Base-by-base conservation (phyloP, 2,888 invertebrate species). In the Synanthedon andrenaeformis region DNA sequence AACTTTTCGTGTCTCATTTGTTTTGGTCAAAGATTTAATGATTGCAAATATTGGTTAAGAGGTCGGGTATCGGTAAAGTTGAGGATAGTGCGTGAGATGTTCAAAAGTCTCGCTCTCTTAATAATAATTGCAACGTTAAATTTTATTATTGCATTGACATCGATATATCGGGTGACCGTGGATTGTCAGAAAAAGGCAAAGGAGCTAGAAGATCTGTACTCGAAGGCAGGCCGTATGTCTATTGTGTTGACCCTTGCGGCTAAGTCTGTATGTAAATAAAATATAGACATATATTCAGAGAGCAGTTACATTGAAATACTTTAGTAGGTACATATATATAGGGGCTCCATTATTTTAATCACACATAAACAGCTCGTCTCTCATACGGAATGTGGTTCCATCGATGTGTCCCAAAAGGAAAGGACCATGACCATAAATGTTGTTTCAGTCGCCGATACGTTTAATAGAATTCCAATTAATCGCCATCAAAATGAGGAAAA, bases 101-200 rank as follows among this genome's bases (percentile, higher is more conserved):
- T 35, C 14, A 12, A 14, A 51, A 19, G 51, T n/a, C 62, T 63
- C 58, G 58, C 61, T 61, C 35, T 35, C 35, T 67, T 76, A 70
- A 74, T 72, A 77, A 79, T 78, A 80, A 78, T 78, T 76, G 64
- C 68, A 17, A 79, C 72, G 72, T 78, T 60, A 75, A 81, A 75
- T 78, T 82, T 83, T 82, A 84, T 82, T 80, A 77, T 79, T 79
- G 73, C 77, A 78, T 77, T 82, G 84, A 82, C 85, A 86, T 80
- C 80, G 72, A 82, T 79, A 76, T 69, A 74, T 79, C 77, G 74
- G 66, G 61, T 62, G 60, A 62, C 62, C 61, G 70, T 72, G 72
- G 69, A 62, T 64, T 61, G 59, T 54, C 56, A 62, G 70, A 83
- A 84, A 82, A 86, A 76, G 69, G 62, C 63, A 71, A 67, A 72